A percentile compares a stretch with the other conserved stretches of the same genome.
Evolutionary conservation across 2,797 vertebrate species (phyloP).

Genomic region (Acrossocheilus wenchowensis): DNA sequence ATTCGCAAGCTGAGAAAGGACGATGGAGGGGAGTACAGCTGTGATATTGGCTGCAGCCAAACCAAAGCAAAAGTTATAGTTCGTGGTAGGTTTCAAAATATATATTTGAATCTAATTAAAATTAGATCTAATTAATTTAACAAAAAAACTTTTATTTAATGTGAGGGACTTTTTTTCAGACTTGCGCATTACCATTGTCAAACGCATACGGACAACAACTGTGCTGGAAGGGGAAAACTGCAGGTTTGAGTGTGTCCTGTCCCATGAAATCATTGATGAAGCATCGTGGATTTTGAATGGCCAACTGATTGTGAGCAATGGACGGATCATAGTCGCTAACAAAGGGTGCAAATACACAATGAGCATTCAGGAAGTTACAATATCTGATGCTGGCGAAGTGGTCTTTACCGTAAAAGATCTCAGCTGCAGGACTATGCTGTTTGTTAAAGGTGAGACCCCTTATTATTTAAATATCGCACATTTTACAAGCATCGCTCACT

Average conservation of each 20-base stretch:
- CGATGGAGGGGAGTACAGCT: constrained; percentile 89
- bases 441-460: constrained; percentile 84
- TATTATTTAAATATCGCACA: not conserved
- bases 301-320: constrained; percentile 74
- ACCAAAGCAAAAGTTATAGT: constrained; percentile 87
- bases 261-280: constrained; percentile 81
- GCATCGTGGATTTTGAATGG: constrained; percentile 85
- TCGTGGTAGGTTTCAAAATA: constrained; percentile 78
- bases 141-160: constrained; percentile 67
- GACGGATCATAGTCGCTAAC: constrained; percentile 75
- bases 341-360: constrained; percentile 82
- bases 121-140: not conserved
- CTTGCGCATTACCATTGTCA: constrained; percentile 87
- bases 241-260: constrained; percentile 89
- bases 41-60: constrained; percentile 87
- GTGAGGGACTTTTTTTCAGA: constrained; percentile 73
- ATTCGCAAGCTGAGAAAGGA: constrained; percentile 83
- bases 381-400: constrained; percentile 86
- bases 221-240: constrained; percentile 88
- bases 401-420: constrained; percentile 86
- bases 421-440: constrained; percentile 88
- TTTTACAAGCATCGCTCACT: not conserved
- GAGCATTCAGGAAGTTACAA: constrained; percentile 74
- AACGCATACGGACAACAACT: constrained; percentile 85
- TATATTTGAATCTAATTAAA: not conserved